Evolutionary conservation across 2,888 invertebrate genomes (phyloP), one percentile per base, ranked within the genome.

Genomic region (Diplolepis rosae): DNA sequence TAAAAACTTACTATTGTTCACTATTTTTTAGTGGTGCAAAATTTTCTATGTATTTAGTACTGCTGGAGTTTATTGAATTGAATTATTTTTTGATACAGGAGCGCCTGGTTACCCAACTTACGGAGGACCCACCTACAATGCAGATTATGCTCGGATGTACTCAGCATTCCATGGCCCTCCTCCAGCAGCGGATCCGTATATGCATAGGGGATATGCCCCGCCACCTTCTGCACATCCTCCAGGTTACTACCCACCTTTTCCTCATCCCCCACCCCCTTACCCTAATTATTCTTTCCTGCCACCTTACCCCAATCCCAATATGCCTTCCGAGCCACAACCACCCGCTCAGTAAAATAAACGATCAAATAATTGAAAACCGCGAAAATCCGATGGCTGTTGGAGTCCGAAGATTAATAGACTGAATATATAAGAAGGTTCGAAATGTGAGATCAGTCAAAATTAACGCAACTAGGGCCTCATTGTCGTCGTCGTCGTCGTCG

Each of bases 261-360:
- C 89, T 0, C 90, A 89, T 79, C 89, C 90, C 35, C 89, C 91
- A 7, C 87, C 89, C 45, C 92, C 91, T 81, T 92, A 92, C 86
- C 91, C 90, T 24, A 91, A 90, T 54, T 92, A 92, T 85, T 90
- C 90, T 13, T 89, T 89, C 77, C 87, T 90, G 66, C 86, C 88
- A 65, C 91, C 91, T 80, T 91, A 91, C 84, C 89, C 90, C 7
- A 88, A 88, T 75, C 88, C 88, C n/a, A 87, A 86, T 71, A 84
- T 88, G 79, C 85, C 88, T 69, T 84, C 88, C 65, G 87, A 89
- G 73, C 87, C 87, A 72, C 89, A 85, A 75, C 89, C 89, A 67
- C 88, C 89, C 56, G 79, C 85, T 72, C 88, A 89, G 74, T 88
- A 89, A 77, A 76, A 24, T 50, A 48, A 67, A 61, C 39, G 6